Evolutionary conservation across 2,888 invertebrate genomes (phyloP).

Genomic region (Spilosoma lubricipeda): DNA sequence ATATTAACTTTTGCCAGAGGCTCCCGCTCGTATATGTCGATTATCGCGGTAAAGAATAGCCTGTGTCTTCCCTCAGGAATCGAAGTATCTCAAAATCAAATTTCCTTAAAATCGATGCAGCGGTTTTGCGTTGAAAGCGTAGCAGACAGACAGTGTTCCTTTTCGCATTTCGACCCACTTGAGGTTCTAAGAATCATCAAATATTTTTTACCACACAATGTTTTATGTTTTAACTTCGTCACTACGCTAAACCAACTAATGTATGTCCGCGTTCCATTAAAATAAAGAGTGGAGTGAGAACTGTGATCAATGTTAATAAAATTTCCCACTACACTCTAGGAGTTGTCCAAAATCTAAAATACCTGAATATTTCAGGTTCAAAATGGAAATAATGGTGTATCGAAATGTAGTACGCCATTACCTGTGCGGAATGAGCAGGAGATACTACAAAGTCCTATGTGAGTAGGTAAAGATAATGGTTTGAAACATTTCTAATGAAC

Average conservation of each 20-base stretch:
- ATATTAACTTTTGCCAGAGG: no score
- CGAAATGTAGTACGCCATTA: slow-evolving; percentile 22
- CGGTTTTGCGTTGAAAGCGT: no score
- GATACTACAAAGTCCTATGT: slow-evolving; percentile 28
- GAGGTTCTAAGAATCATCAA: no score
- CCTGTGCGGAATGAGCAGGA: not conserved
- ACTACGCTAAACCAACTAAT: not conserved
- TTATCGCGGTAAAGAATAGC: no score
- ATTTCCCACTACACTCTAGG: no score
- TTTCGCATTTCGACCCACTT: no score
- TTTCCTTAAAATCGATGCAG: no score
- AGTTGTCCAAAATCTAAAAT: not conserved
- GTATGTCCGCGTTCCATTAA: not conserved
- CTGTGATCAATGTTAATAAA: not conserved
- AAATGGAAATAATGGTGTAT: not conserved
- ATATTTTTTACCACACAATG: not conserved
- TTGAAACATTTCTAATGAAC: not conserved
- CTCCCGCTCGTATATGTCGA: no score
- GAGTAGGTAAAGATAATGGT: slow-evolving; percentile 25
- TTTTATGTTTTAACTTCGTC: not conserved
- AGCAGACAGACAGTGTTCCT: no score
- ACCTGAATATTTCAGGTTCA: slow-evolving; percentile 24
- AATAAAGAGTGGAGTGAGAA: not conserved
- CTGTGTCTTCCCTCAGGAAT: no score
- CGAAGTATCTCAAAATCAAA: no score